phyloP scores from a whole-genome alignment of 92 coral and sea anemone genomes.

The Epizoanthus ramosus region DNA sequence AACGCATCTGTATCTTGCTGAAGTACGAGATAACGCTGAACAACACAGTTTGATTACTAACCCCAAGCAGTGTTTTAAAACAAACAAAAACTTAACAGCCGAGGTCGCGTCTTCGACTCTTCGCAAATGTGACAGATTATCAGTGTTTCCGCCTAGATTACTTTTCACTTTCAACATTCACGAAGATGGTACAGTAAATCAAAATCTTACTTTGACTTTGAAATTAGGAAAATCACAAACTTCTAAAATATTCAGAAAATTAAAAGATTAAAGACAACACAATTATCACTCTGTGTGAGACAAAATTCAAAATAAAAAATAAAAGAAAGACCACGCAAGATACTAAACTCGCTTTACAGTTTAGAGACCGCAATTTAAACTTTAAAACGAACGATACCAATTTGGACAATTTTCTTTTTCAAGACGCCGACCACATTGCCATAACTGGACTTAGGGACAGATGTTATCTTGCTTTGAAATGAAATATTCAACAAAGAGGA shows the following conservation, averaged over 20 bases:
- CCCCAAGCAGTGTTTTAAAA: not conserved
- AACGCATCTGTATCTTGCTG: not conserved
- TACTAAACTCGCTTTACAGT: not conserved
- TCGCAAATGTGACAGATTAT: not conserved
- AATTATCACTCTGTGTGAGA: constrained; percentile 24
- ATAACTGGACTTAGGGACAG: not conserved
- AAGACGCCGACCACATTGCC: not conserved
- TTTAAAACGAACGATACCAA: not conserved
- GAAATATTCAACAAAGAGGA: too few species aligned
- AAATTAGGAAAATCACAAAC: not conserved
- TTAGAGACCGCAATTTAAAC: not conserved
- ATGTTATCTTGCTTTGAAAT: not conserved
- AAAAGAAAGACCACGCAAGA: not conserved
- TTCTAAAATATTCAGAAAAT: not conserved
- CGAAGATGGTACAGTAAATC: not conserved
- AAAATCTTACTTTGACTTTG: not conserved
- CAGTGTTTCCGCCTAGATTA: not conserved
- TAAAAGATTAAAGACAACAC: not conserved
- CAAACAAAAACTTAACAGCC: not conserved
- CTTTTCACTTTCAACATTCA: not conserved
- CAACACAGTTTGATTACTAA: not conserved
- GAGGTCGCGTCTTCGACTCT: not conserved
- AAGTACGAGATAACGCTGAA: not conserved
- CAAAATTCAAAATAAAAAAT: not conserved
- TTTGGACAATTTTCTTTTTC: not conserved